Evolutionary conservation across 2,888 invertebrate species (phyloP).

Genomic region (Eucriotettix oculatus): DNA sequence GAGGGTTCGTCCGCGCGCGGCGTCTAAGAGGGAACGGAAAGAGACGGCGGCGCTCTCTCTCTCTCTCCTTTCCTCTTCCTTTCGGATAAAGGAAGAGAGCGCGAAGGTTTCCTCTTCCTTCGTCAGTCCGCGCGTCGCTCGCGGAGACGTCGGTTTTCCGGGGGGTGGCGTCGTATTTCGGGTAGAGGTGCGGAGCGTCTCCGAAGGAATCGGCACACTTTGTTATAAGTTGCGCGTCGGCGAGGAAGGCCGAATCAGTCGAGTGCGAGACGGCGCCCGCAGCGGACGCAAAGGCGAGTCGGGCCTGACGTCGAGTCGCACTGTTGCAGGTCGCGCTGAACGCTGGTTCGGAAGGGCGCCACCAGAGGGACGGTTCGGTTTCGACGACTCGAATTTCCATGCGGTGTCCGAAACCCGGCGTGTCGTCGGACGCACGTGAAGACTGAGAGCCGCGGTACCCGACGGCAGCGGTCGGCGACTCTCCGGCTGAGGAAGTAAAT

Average conservation of each 20-base stretch:
- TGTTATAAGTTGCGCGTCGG: constrained; percentile 2
- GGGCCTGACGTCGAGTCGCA: neutral
- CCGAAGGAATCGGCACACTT: neutral
- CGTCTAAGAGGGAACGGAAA: constrained; percentile 7
- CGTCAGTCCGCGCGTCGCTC: constrained; percentile 10
- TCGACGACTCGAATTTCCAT: too few relatives aligned
- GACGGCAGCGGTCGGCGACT: neutral
- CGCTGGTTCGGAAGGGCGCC: constrained; percentile 5
- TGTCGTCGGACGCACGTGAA: neutral
- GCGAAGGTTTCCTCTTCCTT: constrained; percentile 8
- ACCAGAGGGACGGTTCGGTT: constrained; percentile 4
- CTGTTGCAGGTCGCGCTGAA: neutral
- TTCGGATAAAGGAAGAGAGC: constrained; percentile 5
- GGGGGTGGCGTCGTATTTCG: constrained; percentile 6
- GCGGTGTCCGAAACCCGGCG: too few relatives aligned
- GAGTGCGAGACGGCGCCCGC: neutral
- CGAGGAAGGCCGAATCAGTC: constrained; percentile 2
- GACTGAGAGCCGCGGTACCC: neutral
- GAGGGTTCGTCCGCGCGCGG: constrained; percentile 5
- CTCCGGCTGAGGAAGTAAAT: neutral
- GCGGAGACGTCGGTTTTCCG: constrained; percentile 10
- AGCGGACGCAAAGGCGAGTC: neutral
- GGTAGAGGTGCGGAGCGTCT: neutral
- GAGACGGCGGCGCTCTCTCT: neutral
- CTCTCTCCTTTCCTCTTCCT: constrained; percentile 4